Conservation (phyloP, 2,797 vertebrate genomes). For the Podargus strigoides region DNA sequence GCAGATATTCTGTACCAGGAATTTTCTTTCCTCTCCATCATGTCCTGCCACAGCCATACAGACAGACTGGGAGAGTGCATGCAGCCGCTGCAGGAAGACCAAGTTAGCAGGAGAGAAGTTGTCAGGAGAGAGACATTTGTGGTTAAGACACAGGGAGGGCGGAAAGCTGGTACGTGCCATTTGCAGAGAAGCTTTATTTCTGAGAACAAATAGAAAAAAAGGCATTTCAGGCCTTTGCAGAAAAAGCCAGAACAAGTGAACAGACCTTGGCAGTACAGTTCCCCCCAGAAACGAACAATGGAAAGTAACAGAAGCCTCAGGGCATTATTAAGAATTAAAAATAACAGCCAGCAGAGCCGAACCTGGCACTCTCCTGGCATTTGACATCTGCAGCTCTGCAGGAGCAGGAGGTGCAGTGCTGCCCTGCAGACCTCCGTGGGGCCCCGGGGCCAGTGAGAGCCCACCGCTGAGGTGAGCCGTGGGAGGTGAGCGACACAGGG, state of each 20-base stretch:
- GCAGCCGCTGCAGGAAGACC: not conserved
- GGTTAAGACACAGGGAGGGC: conserved; percentile 13
- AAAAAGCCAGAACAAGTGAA: conserved; percentile 49
- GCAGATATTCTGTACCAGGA: not conserved
- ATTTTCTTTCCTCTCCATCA: not conserved
- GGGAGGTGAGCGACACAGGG: not conserved
- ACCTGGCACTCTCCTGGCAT: not conserved
- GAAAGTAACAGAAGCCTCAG: conserved; percentile 36
- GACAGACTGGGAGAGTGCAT: not conserved
- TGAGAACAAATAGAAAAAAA: conserved; percentile 19
- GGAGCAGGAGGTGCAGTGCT: fast-evolving
- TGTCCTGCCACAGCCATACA: not conserved
- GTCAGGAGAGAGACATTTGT: conserved; percentile 16
- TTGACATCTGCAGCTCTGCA: not conserved
- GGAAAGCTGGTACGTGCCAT: conserved; percentile 13
- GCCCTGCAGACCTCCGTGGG: not conserved
- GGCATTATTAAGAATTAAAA: conserved; percentile 25
- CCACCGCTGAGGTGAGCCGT: fast-evolving
- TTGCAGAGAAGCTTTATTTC: not conserved
- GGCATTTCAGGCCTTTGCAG: conserved; percentile 19
- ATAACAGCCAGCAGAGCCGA: not conserved
- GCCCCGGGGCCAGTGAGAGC: not conserved
- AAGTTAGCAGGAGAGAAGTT: not conserved
- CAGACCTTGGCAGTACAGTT: conserved; percentile 11
- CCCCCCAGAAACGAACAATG: not conserved